Evolutionary conservation across 2,888 invertebrate genomes (phyloP).

Genomic region (Alviniconcha strummeri): DNA sequence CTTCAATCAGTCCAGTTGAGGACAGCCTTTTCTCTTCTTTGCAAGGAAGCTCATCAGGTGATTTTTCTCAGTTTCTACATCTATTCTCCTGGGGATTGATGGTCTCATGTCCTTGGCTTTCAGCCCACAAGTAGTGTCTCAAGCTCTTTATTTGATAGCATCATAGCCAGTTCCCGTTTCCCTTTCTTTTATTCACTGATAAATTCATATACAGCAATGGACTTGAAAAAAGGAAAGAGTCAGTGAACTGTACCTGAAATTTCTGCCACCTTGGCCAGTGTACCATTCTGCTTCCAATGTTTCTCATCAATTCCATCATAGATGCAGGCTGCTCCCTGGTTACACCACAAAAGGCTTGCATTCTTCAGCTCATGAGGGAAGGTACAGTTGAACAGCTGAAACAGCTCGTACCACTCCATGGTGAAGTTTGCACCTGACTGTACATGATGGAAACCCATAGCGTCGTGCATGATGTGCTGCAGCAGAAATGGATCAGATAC

Average conservation of each 20-base stretch:
- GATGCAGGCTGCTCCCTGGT: constrained; percentile 68
- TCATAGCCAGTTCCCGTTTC: too few relatives aligned
- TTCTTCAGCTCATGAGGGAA: constrained; percentile 63
- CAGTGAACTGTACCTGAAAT: constrained; percentile 50
- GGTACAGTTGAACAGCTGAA: constrained; percentile 68
- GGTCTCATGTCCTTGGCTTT: too few relatives aligned
- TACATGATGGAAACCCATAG: constrained; percentile 62
- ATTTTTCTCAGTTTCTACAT: too few relatives aligned
- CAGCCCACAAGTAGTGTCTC: too few relatives aligned
- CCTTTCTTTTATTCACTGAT: too few relatives aligned
- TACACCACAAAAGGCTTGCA: constrained; percentile 58
- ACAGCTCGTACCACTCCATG: constrained; percentile 69
- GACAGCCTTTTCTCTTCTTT: too few relatives aligned
- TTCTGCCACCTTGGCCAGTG: constrained; percentile 59
- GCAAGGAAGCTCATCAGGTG: too few relatives aligned
- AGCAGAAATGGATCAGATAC: constrained; percentile 17
- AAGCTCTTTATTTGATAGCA: too few relatives aligned
- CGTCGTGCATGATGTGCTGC: constrained; percentile 69
- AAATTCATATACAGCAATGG: too few relatives aligned
- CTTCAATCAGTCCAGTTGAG: too few relatives aligned
- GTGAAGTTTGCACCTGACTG: constrained; percentile 64
- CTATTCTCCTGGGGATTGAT: too few relatives aligned
- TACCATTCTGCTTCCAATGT: constrained; percentile 65
- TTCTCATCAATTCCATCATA: constrained; percentile 64
- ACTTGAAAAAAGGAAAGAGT: too few relatives aligned